Percentiles rank a stretch among this genome's conserved stretches.
phyloP scores from a whole-genome alignment of 2,113 vertebrate genomes.

The Xerus inauris region DNA sequence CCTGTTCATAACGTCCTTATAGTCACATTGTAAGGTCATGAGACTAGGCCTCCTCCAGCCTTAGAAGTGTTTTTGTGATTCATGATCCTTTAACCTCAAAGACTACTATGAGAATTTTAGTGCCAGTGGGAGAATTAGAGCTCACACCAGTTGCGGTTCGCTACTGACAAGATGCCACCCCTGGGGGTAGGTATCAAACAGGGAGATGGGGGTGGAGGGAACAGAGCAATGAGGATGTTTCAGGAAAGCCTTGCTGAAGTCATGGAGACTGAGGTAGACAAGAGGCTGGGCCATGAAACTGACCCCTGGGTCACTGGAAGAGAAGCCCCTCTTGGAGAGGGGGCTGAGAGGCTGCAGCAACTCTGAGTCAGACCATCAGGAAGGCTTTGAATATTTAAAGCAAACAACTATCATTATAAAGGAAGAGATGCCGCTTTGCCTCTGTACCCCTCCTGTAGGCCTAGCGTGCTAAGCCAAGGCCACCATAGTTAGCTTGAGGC shows the following conservation, averaged over 20 bases:
- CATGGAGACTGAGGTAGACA: not conserved
- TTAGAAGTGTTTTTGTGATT: not conserved
- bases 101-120: not conserved
- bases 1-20: not conserved
- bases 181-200: not conserved
- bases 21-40: not conserved
- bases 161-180: not conserved
- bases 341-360: not conserved
- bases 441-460: not conserved
- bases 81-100: not conserved
- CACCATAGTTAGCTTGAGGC: not conserved
- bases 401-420: not conserved
- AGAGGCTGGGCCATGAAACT: not conserved
- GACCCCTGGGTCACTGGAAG: not conserved
- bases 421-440: not conserved
- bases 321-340: not conserved
- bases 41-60: not conserved
- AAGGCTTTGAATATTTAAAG: not conserved
- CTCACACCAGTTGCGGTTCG: not conserved
- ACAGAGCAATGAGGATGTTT: not conserved
- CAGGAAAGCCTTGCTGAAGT: conserved; percentile 25
- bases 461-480: not conserved
- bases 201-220: not conserved
- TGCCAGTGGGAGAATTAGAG: not conserved
- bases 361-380: not conserved